These are phyloP conservation scores for Dasyprocta punctata DNA, from an alignment of 2,113 vertebrate genomes.

Conservation along the genomic window DNA sequence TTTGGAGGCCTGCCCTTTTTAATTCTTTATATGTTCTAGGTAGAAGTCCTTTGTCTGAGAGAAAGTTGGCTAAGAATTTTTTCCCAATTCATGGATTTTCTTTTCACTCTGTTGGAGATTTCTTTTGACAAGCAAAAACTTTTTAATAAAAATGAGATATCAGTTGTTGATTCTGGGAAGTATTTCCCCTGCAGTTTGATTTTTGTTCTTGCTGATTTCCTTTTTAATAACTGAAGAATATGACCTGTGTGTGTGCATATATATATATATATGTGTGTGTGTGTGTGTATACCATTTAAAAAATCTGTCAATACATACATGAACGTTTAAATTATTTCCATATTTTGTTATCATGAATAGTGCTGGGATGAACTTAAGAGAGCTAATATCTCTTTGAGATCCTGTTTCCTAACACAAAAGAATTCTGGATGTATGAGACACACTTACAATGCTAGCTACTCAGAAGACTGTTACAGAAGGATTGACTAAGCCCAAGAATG, in stretches of 20 bases:
- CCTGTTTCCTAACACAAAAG: background rate
- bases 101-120: no score
- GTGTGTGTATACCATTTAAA: background rate
- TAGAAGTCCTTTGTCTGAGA: no score
- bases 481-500: background rate
- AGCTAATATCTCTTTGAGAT: background rate
- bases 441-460: background rate
- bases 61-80: no score
- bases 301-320: background rate
- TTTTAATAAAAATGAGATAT: no score
- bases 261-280: background rate
- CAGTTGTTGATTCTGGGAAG: no score
- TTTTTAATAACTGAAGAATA: background rate
- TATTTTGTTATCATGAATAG: background rate
- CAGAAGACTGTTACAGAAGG: background rate
- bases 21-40: no score
- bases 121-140: no score
- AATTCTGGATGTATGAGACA: background rate
- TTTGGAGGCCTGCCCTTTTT: no score
- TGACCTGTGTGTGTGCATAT: background rate
- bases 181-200: no score
- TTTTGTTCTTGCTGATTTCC: background rate
- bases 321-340: background rate
- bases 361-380: background rate
- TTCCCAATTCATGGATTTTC: no score